Evolutionary conservation across 2,888 invertebrate species (phyloP), one percentile per base, ranked within the genome.

Genomic region (Orthosia cruda): DNA sequence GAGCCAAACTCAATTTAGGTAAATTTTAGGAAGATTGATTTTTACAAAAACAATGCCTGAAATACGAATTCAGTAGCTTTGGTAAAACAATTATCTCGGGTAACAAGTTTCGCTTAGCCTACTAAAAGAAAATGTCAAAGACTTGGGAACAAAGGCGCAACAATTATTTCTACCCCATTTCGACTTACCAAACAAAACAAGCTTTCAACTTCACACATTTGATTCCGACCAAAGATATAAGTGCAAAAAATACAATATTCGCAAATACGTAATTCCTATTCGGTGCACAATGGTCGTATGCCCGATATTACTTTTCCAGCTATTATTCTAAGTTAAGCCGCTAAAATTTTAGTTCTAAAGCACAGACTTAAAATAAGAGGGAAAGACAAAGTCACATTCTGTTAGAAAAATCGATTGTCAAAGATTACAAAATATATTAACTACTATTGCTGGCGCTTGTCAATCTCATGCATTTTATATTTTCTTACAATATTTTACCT

Each of bases 241-340:
- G 52, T 74, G n/a, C 3, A 65, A 73, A 64, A 80, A 57, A 66
- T 32, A 83, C 52, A 66, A 58, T 72, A 69, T 72, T 72, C 57
- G 54, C 47, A 71, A 82, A 71, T 61, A 71, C 26, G 40, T 65
- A 63, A 78, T 77, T 80, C 18, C 40, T 62, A 80, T 80, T 77
- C 72, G 7, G 55, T 67, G 57, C 67, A 54, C 63, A 49, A 23
- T 50, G 45, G 63, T 77, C 52, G 63, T 73, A 26, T 52, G n/a
- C 59, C 54, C 83, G 45, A 74, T 83, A 79, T 79, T 83, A 79
- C 77, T 82, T 64, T 67, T 71, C 2, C 26, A 55, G 54, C 23
- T 80, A 71, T 67, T 77, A 82, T 80, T 68, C 18, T 68, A 64
- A 70, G 62, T 69, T 47, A 32, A 71, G 65, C 65, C 40, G 62